Evolutionary conservation across 2,113 vertebrate genomes (phyloP), one percentile per base, ranked within the genome.

Genomic region (Vulpes ferrilata): DNA sequence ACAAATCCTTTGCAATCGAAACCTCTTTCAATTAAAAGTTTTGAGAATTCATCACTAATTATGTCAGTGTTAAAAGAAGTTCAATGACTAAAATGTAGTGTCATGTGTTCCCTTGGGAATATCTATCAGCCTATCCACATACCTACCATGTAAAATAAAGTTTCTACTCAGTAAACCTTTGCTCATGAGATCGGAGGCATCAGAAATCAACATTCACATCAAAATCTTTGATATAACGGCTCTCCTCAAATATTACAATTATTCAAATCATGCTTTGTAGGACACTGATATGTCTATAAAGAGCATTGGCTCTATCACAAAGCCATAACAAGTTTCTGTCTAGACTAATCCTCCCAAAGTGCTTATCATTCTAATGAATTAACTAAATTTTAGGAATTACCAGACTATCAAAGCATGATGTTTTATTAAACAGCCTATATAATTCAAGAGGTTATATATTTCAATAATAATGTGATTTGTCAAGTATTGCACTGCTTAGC

Each of bases 11-110:
- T 79, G 71, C 51, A 83, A 81, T 92, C 32, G 74, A 89, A 91
- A 96, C 91, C 74, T 71, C 83, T 89, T 85, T 67, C 65, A 95
- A 73, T 60, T 7, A 88, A 93, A 92, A 79, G 11, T 69, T 71
- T 78, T 48, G 53, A 65, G 32, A 88, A 80, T 89, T 90, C 32
- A 96, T 62, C 30, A 86, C 32, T 69, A 85, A 16, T 23, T 83
- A 78, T 32, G 30, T 74, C 12, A 71, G 11, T 64, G 43, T 93
- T 93, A 67, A 93, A 74, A 88, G 27, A 95, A 90, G 15, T 81
- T 88, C 57, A 84, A 90, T 74, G 81, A 73, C 32, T 51, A 85
- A 48, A 80, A 81, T 82, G 3, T 90, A 71, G 74, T 83, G 43
- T 69, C 35, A 43, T 55, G 90, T 69, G 55, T 89, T 93, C 59